Base-by-base conservation (phyloP, 2,888 invertebrate species). In the Rhopalosiphum nymphaeae region DNA sequence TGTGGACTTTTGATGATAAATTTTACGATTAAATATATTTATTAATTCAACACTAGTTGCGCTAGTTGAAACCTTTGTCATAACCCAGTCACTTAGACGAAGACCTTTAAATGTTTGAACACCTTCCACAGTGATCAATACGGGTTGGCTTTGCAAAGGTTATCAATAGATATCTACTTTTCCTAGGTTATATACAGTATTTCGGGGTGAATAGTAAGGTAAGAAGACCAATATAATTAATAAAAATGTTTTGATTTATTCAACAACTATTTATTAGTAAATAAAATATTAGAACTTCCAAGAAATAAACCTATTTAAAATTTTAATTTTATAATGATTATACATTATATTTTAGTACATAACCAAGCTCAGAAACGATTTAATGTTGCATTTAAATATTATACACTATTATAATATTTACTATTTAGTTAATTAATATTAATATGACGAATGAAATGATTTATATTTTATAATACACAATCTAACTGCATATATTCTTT, bases 31-130 rank as follows among this genome's bases (percentile, higher is more conserved):
- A 36, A 78, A 21, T 21, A 3, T 78, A 36, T 42, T 67, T 67
- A 67, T 67, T 67, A n/a, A 78, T 78, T 78, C 36, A 78, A 36
- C 78, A 78, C 78, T 78, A 78, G 78, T 78, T 36, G 78, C 36
- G 78, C 78, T 78, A 42, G 78, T 78, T 78, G 78, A 78, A 36
- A 78, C 78, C 9, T 36, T 78, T 2, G 36, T 78, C 36, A 36
- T 21, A 78, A 78, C 36, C 36, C 5, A 36, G 36, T 78, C 36
- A 78, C 21, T 36, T 36, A 78, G 21, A 78, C 78, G 36, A 21
- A 78, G 36, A 78, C 78, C 78, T 67, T 78, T 7, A 21, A 78
- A 78, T 36, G 36, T 67, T 78, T 16, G 21, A 78, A 78, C 78
- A 78, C 16, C 36, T 78, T 36, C 78, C 36, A 78, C 21, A 36